These are phyloP conservation scores for Axis porcinus DNA, from an alignment of 2,113 vertebrate genomes.

Conservation along the genomic window DNA sequence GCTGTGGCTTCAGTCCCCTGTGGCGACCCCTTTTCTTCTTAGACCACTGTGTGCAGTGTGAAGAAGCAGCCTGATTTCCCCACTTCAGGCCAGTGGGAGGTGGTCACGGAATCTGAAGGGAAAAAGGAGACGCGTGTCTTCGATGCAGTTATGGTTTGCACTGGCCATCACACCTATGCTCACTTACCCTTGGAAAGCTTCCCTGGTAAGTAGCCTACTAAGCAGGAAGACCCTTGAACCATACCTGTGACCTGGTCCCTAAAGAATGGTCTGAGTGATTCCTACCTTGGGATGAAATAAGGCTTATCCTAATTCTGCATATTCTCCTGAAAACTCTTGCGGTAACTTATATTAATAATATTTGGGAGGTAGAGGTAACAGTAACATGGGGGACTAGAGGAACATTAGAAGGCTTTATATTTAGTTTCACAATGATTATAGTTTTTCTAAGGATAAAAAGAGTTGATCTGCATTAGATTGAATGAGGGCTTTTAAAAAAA, in stretches of 20 bases:
- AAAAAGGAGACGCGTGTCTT: conserved; percentile 81
- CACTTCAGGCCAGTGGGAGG: conserved; percentile 89
- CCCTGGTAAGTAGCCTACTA: conserved; percentile 80
- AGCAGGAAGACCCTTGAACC: not conserved
- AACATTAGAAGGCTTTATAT: not conserved
- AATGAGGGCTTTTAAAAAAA: not conserved
- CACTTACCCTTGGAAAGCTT: conserved; percentile 83
- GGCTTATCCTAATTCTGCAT: not conserved
- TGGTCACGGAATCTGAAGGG: conserved; percentile 81
- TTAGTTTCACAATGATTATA: not conserved
- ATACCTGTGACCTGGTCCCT: not conserved
- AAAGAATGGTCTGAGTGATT: not conserved
- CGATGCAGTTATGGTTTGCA: conserved; percentile 90
- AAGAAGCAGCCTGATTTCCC: conserved; percentile 84
- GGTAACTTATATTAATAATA: not conserved
- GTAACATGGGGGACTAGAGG: not conserved
- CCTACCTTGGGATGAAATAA: not conserved
- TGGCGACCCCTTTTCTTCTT: not conserved
- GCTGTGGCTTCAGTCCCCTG: not conserved
- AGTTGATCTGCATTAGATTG: not conserved
- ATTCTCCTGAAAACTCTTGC: not conserved
- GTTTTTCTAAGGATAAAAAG: not conserved
- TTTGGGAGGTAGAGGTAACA: not conserved
- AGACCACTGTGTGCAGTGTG: conserved; percentile 87
- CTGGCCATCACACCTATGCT: conserved; percentile 85